These are phyloP conservation scores for Biston stratarius DNA, from an alignment of 2,888 invertebrate species.

Conservation along the genomic window DNA sequence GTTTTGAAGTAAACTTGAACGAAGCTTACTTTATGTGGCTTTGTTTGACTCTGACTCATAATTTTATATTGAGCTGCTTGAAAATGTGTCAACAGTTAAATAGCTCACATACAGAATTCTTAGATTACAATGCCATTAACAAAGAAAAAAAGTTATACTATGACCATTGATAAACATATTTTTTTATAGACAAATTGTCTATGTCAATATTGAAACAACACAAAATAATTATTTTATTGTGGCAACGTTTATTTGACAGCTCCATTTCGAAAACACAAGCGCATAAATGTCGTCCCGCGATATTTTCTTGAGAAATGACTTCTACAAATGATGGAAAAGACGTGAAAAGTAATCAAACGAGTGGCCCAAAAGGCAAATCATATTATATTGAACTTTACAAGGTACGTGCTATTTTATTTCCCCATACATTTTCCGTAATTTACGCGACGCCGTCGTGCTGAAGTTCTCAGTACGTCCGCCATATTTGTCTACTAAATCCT, in stretches of 20 bases:
- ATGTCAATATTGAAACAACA: not conserved
- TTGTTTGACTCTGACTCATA: too few species aligned
- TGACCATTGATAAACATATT: too few species aligned
- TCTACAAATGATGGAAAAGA: constrained; percentile 86
- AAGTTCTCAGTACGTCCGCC: constrained; percentile 81
- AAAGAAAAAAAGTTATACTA: too few species aligned
- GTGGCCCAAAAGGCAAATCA: constrained; percentile 80
- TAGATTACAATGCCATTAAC: too few species aligned
- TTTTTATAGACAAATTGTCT: constrained; percentile 3
- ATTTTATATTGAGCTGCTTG: too few species aligned
- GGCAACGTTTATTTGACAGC: constrained; percentile 82
- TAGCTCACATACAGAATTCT: too few species aligned
- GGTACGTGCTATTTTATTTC: constrained; percentile 73
- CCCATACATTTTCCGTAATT: constrained; percentile 50
- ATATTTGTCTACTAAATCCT: constrained; percentile 79
- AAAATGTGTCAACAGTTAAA: too few species aligned
- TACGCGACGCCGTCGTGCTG: constrained; percentile 78
- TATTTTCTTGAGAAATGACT: constrained; percentile 87
- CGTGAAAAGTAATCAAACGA: constrained; percentile 82
- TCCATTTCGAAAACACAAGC: constrained; percentile 85
- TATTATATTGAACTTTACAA: constrained; percentile 83
- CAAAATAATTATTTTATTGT: constrained; percentile 38
- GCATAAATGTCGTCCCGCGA: constrained; percentile 86
- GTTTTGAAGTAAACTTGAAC: too few species aligned
- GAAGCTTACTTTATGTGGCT: too few species aligned